phyloP scores from a whole-genome alignment of 2,888 invertebrate genomes.

The Morpho achilles region DNA sequence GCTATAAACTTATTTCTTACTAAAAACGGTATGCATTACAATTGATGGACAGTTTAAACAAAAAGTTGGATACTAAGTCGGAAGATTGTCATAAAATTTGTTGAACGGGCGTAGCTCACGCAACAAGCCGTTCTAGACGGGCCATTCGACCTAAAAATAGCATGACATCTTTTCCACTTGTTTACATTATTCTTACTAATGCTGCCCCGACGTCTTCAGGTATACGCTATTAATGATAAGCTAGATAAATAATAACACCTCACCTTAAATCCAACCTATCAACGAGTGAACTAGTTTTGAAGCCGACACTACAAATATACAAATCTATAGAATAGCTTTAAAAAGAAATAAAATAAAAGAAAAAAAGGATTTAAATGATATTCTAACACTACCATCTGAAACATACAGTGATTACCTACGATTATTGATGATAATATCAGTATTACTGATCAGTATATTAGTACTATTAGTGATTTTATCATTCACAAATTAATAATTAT shows the following conservation, averaged over 20 bases:
- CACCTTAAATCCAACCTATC: background rate
- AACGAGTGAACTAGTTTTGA: background rate
- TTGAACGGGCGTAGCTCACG: constrained; percentile 62
- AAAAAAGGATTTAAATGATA: too few species aligned
- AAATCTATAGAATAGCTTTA: too few species aligned
- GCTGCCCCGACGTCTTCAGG: constrained; percentile 1
- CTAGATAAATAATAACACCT: background rate
- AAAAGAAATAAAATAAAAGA: too few species aligned
- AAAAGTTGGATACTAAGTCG: constrained; percentile 68
- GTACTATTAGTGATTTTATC: too few species aligned
- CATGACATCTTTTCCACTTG: constrained; percentile 13
- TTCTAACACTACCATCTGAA: too few species aligned
- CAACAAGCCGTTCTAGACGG: constrained; percentile 32
- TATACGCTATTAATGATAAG: constrained; percentile 6
- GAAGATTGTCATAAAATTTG: constrained; percentile 62
- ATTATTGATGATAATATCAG: too few species aligned
- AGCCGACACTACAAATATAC: too few species aligned
- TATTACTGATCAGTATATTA: too few species aligned
- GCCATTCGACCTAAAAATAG: constrained; percentile 20
- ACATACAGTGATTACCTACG: too few species aligned
- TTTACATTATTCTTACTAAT: constrained; percentile 19
- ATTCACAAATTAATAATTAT: too few species aligned
- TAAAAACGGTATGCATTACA: constrained; percentile 31
- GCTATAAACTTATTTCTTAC: constrained; percentile 23
- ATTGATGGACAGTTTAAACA: constrained; percentile 64